Conservation (phyloP, 2,797 vertebrate genomes). For the Cacajao melanocephalus region DNA sequence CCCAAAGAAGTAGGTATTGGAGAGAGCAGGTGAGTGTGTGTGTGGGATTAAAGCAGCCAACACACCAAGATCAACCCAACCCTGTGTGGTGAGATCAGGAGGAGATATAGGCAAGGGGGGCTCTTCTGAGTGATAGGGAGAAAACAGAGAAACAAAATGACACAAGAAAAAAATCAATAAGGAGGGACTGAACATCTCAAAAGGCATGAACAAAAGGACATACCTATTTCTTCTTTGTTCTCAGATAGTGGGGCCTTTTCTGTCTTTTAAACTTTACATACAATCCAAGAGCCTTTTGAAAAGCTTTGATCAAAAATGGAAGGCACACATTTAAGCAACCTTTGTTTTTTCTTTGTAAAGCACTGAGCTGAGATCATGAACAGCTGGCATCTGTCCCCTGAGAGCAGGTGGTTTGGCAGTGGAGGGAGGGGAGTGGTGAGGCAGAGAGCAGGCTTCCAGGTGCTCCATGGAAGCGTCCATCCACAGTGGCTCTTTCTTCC, state of each 20-base stretch:
- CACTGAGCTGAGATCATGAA: neutral
- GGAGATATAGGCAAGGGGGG: accelerated
- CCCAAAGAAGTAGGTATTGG: neutral
- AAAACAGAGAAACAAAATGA: neutral
- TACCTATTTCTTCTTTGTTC: neutral
- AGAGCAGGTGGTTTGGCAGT: neutral
- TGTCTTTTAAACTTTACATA: neutral
- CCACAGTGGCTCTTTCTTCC: accelerated
- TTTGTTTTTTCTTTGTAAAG: neutral
- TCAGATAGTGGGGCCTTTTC: neutral
- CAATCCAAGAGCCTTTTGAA: neutral
- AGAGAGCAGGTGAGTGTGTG: neutral
- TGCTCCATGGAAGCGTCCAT: neutral
- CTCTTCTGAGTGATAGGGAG: neutral
- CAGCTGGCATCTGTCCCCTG: too few relatives aligned
- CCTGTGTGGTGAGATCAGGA: accelerated
- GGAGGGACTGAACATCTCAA: neutral
- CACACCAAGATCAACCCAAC: accelerated
- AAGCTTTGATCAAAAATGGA: neutral
- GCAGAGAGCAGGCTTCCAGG: neutral
- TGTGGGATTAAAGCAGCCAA: neutral
- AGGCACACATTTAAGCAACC: neutral
- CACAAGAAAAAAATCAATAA: neutral
- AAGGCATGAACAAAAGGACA: neutral
- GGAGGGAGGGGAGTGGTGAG: accelerated